A percentile compares a stretch with the other conserved stretches of the same genome.
These are phyloP conservation scores for Sebastolobus alascanus DNA, from an alignment of 2,797 vertebrate genomes.

Conservation along the genomic window DNA sequence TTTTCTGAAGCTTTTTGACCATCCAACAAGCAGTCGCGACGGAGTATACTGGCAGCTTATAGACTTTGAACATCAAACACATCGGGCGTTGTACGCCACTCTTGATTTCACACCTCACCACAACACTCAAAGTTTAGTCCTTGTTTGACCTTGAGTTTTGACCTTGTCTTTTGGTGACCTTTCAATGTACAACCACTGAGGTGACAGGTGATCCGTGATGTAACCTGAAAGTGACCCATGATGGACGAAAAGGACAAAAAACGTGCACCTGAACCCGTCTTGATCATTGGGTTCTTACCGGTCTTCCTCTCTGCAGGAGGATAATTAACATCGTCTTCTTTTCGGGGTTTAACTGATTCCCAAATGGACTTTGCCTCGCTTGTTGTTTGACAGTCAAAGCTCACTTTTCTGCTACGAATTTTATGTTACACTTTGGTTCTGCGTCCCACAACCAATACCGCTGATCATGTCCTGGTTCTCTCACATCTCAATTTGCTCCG, in stretches of 20 bases:
- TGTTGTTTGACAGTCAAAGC: not conserved
- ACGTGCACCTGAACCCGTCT: not conserved
- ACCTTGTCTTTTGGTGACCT: not conserved
- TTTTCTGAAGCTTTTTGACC: too few species aligned
- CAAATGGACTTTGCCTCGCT: not conserved
- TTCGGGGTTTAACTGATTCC: not conserved
- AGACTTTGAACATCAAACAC: not conserved
- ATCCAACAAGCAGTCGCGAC: not conserved
- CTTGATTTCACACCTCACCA: slow-evolving; percentile 1
- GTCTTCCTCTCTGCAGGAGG: not conserved
- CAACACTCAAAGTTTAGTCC: not conserved
- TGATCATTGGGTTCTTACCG: not conserved
- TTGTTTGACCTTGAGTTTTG: too few species aligned
- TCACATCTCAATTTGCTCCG: not conserved
- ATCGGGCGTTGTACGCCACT: too few species aligned
- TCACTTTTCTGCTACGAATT: not conserved
- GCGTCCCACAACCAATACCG: not conserved
- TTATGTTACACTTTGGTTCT: not conserved
- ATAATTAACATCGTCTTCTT: not conserved
- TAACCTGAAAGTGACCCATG: not conserved
- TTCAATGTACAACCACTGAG: not conserved
- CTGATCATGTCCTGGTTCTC: not conserved
- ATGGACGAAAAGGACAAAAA: not conserved
- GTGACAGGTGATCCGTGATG: not conserved
- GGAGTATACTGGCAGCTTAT: not conserved